Evolutionary conservation across 2,113 vertebrate species (phyloP), one percentile per base, ranked within the genome.

Genomic region (Axis porcinus): DNA sequence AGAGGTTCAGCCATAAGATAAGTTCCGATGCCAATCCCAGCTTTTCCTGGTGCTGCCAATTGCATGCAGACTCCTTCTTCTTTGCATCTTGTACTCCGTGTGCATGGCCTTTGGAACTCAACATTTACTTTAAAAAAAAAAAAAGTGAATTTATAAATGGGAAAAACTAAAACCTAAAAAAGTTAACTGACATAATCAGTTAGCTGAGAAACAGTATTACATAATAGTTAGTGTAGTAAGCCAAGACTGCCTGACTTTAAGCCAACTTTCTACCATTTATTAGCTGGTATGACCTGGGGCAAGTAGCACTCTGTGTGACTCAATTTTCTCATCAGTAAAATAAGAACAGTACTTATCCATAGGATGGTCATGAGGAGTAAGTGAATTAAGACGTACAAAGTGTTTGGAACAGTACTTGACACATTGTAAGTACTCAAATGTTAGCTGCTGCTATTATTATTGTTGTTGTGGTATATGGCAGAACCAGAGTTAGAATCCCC

Each of bases 311-410:
- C 70, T 89, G 17, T 74, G 30, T 62, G 57, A 50, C 45, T 93
- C 91, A 70, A 36, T 67, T 85, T 94, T 92, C 89, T 97, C 70
- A 87, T 58, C 81, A 93, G 43, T 79, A 91, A 96, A 89, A 88
- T 94, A 58, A 27, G 30, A 92, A 92, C 67, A 67, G 40, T 94
- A 84, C 52, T 96, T 83, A 86, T 64, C 19, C 30, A n/a, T 4
- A 60, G n/a, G 10, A 70, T 50, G 47, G 47, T 67, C 58, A 86
- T 21, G 30, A 95, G 11, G 78, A 96, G 64, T 86, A 90, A 95
- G 86, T 30, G 36, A 97, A 78, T 86, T 89, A 78, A 86, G n/a
- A 79, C 11, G 4, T 16, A 43, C 40, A n/a, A 96, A 70, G 52
- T 79, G 45, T 82, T 57, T 91, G 55, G 23, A 92, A 95, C 27